These are phyloP conservation scores for Danio kyathit DNA, from an alignment of 2,797 vertebrate genomes.

Conservation along the genomic window DNA sequence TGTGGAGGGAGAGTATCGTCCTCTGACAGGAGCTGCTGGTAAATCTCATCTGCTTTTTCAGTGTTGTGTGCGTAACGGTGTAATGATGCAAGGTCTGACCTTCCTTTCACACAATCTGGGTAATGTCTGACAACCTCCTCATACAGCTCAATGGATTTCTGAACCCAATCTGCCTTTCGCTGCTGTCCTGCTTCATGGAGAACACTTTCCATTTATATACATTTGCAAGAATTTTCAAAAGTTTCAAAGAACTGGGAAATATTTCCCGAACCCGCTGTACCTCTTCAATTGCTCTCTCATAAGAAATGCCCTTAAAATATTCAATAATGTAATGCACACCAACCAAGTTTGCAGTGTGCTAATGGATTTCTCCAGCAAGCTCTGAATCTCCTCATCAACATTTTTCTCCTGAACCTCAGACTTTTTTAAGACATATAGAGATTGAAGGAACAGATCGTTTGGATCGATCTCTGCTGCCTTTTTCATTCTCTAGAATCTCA, in stretches of 20 bases:
- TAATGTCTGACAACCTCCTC: background rate
- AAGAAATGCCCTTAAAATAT: background rate
- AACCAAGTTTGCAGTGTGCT: background rate
- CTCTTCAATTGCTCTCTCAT: background rate
- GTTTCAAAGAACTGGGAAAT: background rate
- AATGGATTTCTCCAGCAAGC: background rate
- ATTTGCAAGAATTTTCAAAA: background rate
- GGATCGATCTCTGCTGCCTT: background rate
- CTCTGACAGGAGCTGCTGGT: constrained; percentile 2
- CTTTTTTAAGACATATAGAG: background rate
- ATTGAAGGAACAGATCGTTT: constrained; percentile 14
- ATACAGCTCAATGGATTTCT: background rate
- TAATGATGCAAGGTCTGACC: background rate
- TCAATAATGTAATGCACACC: background rate
- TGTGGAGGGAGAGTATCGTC: constrained; percentile 16
- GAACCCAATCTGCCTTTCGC: background rate
- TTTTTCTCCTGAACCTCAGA: background rate
- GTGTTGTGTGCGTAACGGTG: background rate
- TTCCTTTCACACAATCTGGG: background rate
- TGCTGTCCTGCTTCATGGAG: background rate
- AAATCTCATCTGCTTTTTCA: background rate
- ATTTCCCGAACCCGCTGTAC: background rate
- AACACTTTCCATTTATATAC: background rate
- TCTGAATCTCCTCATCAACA: background rate
- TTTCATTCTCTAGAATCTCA: constrained; percentile 15